Base-by-base conservation (phyloP, 2,797 vertebrate genomes). In the Heteromormyrus szaboi region DNA sequence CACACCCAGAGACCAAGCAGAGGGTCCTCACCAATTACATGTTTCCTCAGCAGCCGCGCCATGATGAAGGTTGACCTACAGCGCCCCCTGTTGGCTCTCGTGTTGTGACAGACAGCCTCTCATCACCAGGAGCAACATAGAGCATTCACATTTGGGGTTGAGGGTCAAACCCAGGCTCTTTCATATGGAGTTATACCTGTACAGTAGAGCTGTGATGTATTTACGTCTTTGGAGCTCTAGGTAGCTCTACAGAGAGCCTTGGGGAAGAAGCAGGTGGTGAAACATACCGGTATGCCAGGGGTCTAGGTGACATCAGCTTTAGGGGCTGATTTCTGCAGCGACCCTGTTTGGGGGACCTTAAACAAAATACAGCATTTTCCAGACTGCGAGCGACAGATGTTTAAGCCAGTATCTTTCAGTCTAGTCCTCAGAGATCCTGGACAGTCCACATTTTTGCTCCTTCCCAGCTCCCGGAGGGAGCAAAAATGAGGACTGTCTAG, bases 11-110 rank as follows among this genome's bases (percentile, higher is more conserved):
- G 94, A 99, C 98, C 93, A 99, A 99, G 95, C 98, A 99, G 95
- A 97, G 98, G 90, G 99, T 99, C 50, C 93, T 99, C 93, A 99
- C 99, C 92, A 99, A 99, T 96, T 99, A 99, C 95, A 99, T 99
- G 99, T 99, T 99, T 95, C 99, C 99, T 56, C 99, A 99, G 95
- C 99, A 99, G 90, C 98, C 99, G 8, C 96, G 99, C 86, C 96
- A 98, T 0, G 99, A 99, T 59, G 99, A 99, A 96, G 99, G 99
- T 99, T 96, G 72, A 44, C 33, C 72, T 37, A 79, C 72, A 79
- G 41, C 0, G 72, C 72, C 72, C 72, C 37, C 72, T 79, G 72
- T 79, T 79, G 72, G 72, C 72, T 19, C 19, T 46, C 72, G 4
- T 46, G 41, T 79, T 79, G 12, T 79, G 37, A 79, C 41, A 46